These are phyloP conservation scores for Sitta carolinensis DNA, from an alignment of 2,797 vertebrate genomes.

Conservation along the genomic window DNA sequence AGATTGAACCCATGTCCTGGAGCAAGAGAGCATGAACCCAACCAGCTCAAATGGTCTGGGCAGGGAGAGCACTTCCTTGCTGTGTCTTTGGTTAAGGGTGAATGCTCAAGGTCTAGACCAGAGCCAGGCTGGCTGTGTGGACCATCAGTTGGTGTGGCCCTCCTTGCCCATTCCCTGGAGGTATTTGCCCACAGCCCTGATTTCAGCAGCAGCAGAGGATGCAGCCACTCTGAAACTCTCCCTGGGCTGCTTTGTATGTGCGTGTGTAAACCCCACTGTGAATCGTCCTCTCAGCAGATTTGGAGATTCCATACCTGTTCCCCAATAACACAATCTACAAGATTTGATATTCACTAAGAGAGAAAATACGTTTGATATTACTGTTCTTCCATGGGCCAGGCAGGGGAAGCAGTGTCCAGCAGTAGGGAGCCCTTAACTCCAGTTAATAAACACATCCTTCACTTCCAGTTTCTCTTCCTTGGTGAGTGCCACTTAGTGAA, in stretches of 20 bases:
- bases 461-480: conserved; percentile 55
- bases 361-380: neutral
- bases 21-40: neutral
- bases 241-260: accelerated
- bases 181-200: neutral
- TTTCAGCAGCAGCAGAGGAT: neutral
- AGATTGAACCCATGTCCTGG: neutral
- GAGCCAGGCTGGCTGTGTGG: neutral
- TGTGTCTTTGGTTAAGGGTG: neutral
- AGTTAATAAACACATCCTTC: conserved; percentile 59
- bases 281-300: neutral
- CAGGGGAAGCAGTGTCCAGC: neutral
- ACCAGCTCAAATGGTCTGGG: neutral
- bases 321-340: neutral
- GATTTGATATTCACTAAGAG: neutral
- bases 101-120: neutral
- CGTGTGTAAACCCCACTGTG: neutral
- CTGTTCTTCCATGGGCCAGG: neutral
- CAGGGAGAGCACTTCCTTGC: neutral
- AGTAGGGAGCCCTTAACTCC: conserved; percentile 1
- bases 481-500: conserved; percentile 47
- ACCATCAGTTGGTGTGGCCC: neutral
- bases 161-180: neutral
- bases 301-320: neutral
- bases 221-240: neutral